A percentile compares a stretch with the other conserved stretches of the same genome.
These are phyloP conservation scores for Knipowitschia caucasica DNA, from an alignment of 2,797 vertebrate genomes.

Conservation along the genomic window DNA sequence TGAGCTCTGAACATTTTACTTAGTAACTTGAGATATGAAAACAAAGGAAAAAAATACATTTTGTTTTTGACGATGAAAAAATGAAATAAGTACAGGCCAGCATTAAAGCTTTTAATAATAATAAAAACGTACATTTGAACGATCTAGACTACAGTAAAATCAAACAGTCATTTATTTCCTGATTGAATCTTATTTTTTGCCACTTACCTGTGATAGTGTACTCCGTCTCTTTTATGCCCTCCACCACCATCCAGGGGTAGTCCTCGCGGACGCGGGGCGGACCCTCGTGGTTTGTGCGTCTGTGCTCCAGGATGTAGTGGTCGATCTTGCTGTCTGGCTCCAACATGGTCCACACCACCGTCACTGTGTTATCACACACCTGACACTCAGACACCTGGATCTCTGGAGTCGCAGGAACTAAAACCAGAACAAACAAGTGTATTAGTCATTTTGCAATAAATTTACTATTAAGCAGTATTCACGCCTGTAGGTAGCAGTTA, in stretches of 20 bases:
- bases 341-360: conserved; percentile 81
- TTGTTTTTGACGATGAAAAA: too few relatives aligned
- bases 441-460: not conserved
- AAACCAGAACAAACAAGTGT: not conserved
- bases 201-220: conserved; percentile 80
- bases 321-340: conserved; percentile 90
- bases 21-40: too few relatives aligned
- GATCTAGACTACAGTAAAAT: too few relatives aligned
- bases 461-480: too few relatives aligned
- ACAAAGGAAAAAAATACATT: too few relatives aligned
- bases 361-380: conserved; percentile 90
- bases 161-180: too few relatives aligned
- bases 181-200: not conserved
- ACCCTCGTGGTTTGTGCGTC: conserved; percentile 90
- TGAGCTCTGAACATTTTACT: too few relatives aligned
- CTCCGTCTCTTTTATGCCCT: conserved; percentile 85
- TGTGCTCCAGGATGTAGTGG: conserved; percentile 89
- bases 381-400: conserved; percentile 85
- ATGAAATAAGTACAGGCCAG: too few relatives aligned
- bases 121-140: too few relatives aligned
- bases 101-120: too few relatives aligned
- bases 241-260: conserved; percentile 95
- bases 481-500: too few relatives aligned
- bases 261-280: conserved; percentile 88
- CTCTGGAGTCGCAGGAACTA: conserved; percentile 89